Evolutionary conservation across 2,888 invertebrate genomes (phyloP), one percentile per base, ranked within the genome.

Genomic region (Leptogaster cylindrica): DNA sequence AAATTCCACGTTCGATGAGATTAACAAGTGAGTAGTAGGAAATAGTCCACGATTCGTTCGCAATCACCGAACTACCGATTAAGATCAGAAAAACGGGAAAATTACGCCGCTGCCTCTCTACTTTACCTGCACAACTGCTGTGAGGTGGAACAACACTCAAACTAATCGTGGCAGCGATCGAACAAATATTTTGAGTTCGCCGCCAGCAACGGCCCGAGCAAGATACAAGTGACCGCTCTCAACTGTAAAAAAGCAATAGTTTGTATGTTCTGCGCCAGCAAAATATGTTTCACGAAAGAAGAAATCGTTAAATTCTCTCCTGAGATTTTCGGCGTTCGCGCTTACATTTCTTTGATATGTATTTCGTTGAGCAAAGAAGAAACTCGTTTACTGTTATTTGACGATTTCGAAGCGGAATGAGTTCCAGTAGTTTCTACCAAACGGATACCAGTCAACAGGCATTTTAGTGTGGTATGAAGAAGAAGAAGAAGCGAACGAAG

Each of bases 81-180:
- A 61, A 44, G 44, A 25, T 44, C 25, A 27, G 46, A 68, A 55
- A 63, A 48, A 65, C 65, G 52, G 39, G 66, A 64, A 66, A 66
- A 66, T 46, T 39, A 23, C 6, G 6, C 6, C 46, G 14, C 41
- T 61, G 67, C 69, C 69, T 63, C 71, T 71, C 71, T 68, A 69
- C 65, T 44, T 39, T n/a, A n/a, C n/a, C n/a, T 65, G 39, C 69
- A 67, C 70, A 70, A 70, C 70, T 70, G 70, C 46, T 70, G 67
- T 67, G 69, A 68, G 71, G 71, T 71, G 71, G 71, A 70, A 70
- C 71, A 71, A 70, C 70, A 71, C 70, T 70, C 69, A 69, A 71
- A 71, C 71, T 71, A 69, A 71, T 70, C 67, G 68, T 69, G 31
- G 41, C 25, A 51, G 23, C 44, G 55, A 55, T 55, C 55, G 23